Percentiles rank a stretch among this genome's conserved stretches.
Evolutionary conservation across 2,888 invertebrate species (phyloP).

Genomic region (Idaea aversata): DNA sequence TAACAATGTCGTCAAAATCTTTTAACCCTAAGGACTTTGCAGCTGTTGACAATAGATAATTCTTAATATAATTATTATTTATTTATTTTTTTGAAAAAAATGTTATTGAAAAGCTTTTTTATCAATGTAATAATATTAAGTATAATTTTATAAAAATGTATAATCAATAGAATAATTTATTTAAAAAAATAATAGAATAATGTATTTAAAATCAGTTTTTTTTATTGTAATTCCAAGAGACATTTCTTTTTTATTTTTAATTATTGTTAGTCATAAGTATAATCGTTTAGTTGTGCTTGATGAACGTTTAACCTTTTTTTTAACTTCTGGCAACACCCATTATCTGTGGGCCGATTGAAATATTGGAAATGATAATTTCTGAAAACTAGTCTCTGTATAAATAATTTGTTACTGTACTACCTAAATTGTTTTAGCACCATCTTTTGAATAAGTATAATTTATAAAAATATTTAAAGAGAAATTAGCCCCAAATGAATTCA

Average conservation of each 20-base stretch:
- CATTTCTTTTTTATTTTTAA: not conserved
- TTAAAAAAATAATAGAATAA: not conserved
- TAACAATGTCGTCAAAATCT: too few species aligned
- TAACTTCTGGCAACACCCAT: not conserved
- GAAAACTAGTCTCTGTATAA: not conserved
- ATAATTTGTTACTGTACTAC: too few species aligned
- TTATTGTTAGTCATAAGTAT: not conserved
- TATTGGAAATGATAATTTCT: not conserved
- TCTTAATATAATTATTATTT: too few species aligned
- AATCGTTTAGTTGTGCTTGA: slow-evolving; percentile 5
- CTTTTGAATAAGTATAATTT: too few species aligned
- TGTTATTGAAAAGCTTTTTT: too few species aligned
- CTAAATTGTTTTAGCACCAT: too few species aligned
- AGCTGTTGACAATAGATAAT: too few species aligned
- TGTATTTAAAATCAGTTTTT: not conserved
- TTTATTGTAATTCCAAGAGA: slow-evolving; percentile 12
- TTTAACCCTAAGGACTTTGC: too few species aligned
- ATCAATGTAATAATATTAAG: not conserved
- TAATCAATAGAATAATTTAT: not conserved
- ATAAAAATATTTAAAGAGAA: too few species aligned
- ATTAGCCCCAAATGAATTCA: not conserved
- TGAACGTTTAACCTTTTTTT: slow-evolving; percentile 4
- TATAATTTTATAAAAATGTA: not conserved
- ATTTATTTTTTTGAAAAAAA: too few species aligned
- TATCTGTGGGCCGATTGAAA: not conserved